phyloP scores from a whole-genome alignment of 1,140 invertebrate species.

The Drosophila kepulauana region DNA sequence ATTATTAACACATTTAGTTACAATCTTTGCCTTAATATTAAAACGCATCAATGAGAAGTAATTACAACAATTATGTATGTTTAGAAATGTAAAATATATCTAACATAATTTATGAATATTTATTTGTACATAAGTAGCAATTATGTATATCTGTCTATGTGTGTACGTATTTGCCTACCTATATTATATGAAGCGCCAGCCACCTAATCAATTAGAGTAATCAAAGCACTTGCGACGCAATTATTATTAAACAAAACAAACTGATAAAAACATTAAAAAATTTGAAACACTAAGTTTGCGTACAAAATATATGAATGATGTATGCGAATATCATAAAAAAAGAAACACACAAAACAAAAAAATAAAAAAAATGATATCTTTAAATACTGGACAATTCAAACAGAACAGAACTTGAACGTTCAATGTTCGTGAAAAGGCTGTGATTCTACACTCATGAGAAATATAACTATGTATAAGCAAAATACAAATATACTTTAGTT shows the following conservation, averaged over 20 bases:
- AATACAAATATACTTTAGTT: slow-evolving; percentile 48
- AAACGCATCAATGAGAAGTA: slow-evolving; percentile 36
- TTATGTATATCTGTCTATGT: slow-evolving; percentile 60
- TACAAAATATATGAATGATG: slow-evolving; percentile 43
- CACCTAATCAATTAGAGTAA: slow-evolving; percentile 59
- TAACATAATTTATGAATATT: slow-evolving; percentile 62
- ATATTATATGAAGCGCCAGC: slow-evolving; percentile 31
- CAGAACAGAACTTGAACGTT: slow-evolving; percentile 62
- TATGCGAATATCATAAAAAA: slow-evolving; percentile 62
- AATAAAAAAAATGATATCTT: slow-evolving; percentile 27
- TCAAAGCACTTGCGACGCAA: slow-evolving; percentile 29
- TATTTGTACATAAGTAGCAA: slow-evolving; percentile 72
- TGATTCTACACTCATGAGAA: slow-evolving; percentile 83
- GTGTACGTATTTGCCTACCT: slow-evolving; percentile 23
- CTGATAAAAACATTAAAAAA: slow-evolving; percentile 53
- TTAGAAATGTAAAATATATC: slow-evolving; percentile 1
- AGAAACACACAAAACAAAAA: slow-evolving; percentile 36
- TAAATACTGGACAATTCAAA: slow-evolving; percentile 77
- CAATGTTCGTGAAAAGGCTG: slow-evolving; percentile 74
- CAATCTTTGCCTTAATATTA: slow-evolving; percentile 51
- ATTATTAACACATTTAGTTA: slow-evolving; percentile 41
- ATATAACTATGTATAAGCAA: slow-evolving; percentile 66
- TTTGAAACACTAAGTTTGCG: slow-evolving; percentile 25
- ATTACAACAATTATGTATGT: slow-evolving; percentile 26
- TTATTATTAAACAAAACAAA: slow-evolving; percentile 62